Evolutionary conservation across 2,113 vertebrate species (phyloP).

Genomic region (Callionymus lyra): DNA sequence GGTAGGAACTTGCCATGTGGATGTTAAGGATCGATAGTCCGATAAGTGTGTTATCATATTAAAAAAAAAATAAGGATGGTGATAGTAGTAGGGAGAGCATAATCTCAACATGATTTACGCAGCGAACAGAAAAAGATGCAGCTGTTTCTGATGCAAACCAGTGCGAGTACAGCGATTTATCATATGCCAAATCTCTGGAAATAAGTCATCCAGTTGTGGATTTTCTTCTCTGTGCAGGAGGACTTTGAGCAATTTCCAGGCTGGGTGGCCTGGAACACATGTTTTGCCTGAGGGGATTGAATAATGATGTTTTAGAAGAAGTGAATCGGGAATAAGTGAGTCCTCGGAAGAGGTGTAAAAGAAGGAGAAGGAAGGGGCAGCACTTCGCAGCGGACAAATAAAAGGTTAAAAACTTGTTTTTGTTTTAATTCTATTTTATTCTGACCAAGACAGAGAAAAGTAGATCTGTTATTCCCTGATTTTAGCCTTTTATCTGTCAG

Average conservation of each 20-base stretch:
- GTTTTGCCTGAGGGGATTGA: constrained; percentile 37
- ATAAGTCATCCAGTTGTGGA: constrained; percentile 11
- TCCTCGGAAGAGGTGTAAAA: constrained; percentile 5
- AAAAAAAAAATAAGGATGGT: not conserved
- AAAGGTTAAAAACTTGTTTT: too few relatives aligned
- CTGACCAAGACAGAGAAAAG: too few relatives aligned
- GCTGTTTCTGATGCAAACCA: constrained; percentile 7
- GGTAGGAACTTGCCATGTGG: too few relatives aligned
- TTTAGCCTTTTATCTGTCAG: too few relatives aligned
- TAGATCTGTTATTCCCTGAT: too few relatives aligned
- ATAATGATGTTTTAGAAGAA: constrained; percentile 21
- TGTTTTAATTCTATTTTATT: too few relatives aligned
- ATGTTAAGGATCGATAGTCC: too few relatives aligned
- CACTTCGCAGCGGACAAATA: too few relatives aligned
- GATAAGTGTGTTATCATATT: too few relatives aligned
- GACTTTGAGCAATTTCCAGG: constrained; percentile 35
- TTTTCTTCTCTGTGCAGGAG: constrained; percentile 17
- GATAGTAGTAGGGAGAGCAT: not conserved
- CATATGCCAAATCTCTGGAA: constrained; percentile 9
- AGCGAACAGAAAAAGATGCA: constrained; percentile 10
- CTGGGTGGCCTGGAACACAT: constrained; percentile 25
- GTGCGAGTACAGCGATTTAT: constrained; percentile 13
- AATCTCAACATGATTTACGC: not conserved
- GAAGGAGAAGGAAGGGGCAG: not conserved
- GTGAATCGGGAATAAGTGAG: constrained; percentile 22